Evolutionary conservation across 35 echinoderm and acorn worm genomes (phyloP), one percentile per base, ranked within the genome.

Genomic region (Ophiothrix spiculata): DNA sequence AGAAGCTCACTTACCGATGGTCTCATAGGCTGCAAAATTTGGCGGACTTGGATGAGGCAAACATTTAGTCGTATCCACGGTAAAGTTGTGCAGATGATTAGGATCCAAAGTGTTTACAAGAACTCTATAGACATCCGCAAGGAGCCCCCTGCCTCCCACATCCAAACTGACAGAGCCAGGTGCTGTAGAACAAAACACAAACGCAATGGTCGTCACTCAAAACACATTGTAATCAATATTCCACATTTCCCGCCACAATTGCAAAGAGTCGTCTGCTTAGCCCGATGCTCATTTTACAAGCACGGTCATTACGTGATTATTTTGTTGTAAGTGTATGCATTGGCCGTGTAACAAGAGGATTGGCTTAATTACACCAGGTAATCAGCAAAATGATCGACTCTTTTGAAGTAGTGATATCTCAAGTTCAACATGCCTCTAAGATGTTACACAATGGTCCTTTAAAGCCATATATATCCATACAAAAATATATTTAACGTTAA

Each of bases 21-120:
- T 88, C 23, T 89, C 37, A 64, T 78, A 86, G 21, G 82, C 37
- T 28, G 33, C 73, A 1, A 77, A 14, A 37, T 97, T 88, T 4
- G 95, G 95, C 35, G 85, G 87, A 25, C 75, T 56, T 34, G 95
- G 80, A 25, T 84, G 39, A 10, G 95, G 95, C 64, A 97, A 86
- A 90, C 95, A 97, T 31, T 81, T 85, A 15, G 91, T 97, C 0
- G 91, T 93, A 77, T 97, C 95, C 31, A 97, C n/a, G 36, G 46
- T 91, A 32, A 93, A 63, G 35, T 97, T 91, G 16, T 56, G 32
- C 21, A 80, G 46, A n/a, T 73, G 39, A 3, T 76, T 32, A 13
- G 95, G 88, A 36, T 97, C 95, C 39, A 97, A 81, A 0, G 85
- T 84, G 1, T 75, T 37, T 19, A 86, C 35, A 0, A 97, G 40